Evolutionary conservation across 53 echinoderm and acorn worm species (phyloP).

Genomic region (Luidia sarsii): DNA sequence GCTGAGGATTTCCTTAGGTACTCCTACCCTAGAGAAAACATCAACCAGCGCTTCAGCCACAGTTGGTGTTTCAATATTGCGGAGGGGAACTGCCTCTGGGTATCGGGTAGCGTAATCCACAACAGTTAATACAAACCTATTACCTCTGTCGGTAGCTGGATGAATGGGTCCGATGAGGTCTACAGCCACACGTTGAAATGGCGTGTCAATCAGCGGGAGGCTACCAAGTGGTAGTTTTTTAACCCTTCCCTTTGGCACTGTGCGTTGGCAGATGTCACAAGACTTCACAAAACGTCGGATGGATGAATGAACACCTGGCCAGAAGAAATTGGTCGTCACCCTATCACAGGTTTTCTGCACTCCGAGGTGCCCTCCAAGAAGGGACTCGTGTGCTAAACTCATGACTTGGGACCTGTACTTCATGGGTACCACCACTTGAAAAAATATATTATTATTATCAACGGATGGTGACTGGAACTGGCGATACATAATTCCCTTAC

Average conservation of each 20-base stretch:
- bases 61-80: conserved; percentile 29
- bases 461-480: conserved; percentile 33
- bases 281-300: conserved; percentile 44
- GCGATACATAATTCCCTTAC: conserved; percentile 34
- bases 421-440: conserved; percentile 46
- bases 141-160: conserved; percentile 34
- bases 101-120: conserved; percentile 61
- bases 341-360: conserved; percentile 53
- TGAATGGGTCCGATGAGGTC: conserved; percentile 55
- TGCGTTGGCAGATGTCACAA: conserved; percentile 70
- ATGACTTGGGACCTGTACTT: conserved; percentile 49
- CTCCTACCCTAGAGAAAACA: conserved; percentile 56
- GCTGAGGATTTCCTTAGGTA: conserved; percentile 60
- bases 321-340: conserved; percentile 42
- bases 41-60: conserved; percentile 51
- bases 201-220: conserved; percentile 41
- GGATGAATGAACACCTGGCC: conserved; percentile 49
- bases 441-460: conserved; percentile 16
- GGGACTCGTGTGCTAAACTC: conserved; percentile 56
- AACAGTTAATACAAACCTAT: conserved; percentile 50
- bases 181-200: conserved; percentile 46
- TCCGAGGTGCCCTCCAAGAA: conserved; percentile 60
- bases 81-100: conserved; percentile 49
- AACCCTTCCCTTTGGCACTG: conserved; percentile 40
- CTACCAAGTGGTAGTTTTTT: conserved; percentile 46